Conservation (phyloP, 53 echinoderm and acorn worm genomes). For the Crossaster papposus region DNA sequence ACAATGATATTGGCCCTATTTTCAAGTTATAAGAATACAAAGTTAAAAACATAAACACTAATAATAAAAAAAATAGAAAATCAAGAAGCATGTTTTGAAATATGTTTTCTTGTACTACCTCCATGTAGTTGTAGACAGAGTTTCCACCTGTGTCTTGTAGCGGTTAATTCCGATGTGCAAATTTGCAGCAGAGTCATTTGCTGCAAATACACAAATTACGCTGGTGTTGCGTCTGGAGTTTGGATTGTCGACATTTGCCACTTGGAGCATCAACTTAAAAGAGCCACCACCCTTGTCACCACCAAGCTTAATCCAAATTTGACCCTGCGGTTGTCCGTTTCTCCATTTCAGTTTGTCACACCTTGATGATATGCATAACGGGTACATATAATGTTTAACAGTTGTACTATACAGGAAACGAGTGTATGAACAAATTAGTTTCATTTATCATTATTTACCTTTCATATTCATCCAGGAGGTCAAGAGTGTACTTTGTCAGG, state of each 20-base stretch:
- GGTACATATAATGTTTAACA: neutral
- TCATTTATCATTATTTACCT: slow-evolving; percentile 15
- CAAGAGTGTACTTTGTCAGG: slow-evolving; percentile 32
- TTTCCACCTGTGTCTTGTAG: slow-evolving; percentile 2
- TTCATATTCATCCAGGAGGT: slow-evolving; percentile 37
- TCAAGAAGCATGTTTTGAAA: neutral
- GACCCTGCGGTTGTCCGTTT: slow-evolving; percentile 7
- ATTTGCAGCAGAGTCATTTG: slow-evolving; percentile 30
- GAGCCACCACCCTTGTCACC: slow-evolving; percentile 22
- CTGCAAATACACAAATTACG: slow-evolving; percentile 22
- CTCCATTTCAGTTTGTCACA: slow-evolving; percentile 29
- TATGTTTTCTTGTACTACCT: neutral
- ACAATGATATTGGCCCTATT: too few relatives aligned
- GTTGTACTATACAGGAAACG: neutral
- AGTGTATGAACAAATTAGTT: neutral
- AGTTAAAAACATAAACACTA: too few relatives aligned
- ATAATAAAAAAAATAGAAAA: too few relatives aligned
- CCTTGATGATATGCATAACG: neutral
- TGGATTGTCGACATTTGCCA: slow-evolving; percentile 35
- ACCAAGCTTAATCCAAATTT: slow-evolving; percentile 64
- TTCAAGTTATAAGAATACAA: too few relatives aligned
- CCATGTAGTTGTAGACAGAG: slow-evolving; percentile 23
- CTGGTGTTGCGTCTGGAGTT: slow-evolving; percentile 44
- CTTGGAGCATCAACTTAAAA: slow-evolving; percentile 42
- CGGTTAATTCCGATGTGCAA: neutral